Base-by-base conservation (phyloP, 2,797 vertebrate species). In the Melanotaenia maccullochi region DNA sequence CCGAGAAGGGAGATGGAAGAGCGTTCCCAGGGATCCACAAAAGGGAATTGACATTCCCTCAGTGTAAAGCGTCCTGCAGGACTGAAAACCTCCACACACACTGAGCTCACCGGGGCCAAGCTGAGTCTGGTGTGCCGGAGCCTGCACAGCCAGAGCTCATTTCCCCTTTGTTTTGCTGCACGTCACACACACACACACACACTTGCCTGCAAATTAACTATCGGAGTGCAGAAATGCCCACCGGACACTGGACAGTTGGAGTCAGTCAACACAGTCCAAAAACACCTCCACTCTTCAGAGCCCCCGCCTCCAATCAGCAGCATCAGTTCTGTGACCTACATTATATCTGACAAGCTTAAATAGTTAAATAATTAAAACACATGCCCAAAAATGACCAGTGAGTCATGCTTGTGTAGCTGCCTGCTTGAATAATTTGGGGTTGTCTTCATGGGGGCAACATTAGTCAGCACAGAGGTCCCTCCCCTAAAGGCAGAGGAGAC, bases 11-110 rank as follows among this genome's bases (percentile, higher is more conserved):
- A 86, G 87, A 86, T 87, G 87, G 90, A 88, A 86, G 89, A 90
- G 74, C 72, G 87, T 93, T 94, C 91, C 90, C 91, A 91, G 91
- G 88, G 90, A 92, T 79, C 90, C 90, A 92, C 90, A 92, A 93
- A 90, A 89, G 89, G 87, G 90, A 92, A 91, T 88, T 90, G 89
- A 93, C 88, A 89, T 92, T 93, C 92, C 89, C 92, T 84, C 71
- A 68, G 90, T 91, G 89, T 78, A 83, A 38, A 87, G 88, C 78
- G 63, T 87, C 85, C 88, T 80, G 84, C 82, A 58, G 86, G 79
- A 91, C 78, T 75, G 77, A 86, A 89, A 92, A 80, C 76, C 81
- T 89, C 79, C 83, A 77, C 85, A 85, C 85, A 85, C 83, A 76
- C 81, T 75, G 20, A 73, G 80, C 87, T 80, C 83, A 69, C 82